Evolutionary conservation across 2,797 vertebrate species (phyloP).

Genomic region (Mastacembelus armatus): DNA sequence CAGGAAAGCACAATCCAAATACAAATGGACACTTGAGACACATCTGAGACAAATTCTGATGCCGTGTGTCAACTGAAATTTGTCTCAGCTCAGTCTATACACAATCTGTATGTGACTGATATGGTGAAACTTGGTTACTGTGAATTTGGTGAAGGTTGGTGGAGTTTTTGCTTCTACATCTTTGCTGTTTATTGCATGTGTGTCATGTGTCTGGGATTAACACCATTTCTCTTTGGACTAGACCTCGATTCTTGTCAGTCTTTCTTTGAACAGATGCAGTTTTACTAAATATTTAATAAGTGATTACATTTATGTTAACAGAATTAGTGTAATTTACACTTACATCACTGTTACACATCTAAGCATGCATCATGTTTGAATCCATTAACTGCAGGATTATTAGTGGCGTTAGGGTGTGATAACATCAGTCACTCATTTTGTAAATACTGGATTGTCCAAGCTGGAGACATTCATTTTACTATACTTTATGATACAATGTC

Average conservation of each 20-base stretch:
- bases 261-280: conserved; percentile 9
- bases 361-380: conserved; percentile 13
- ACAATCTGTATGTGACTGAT: background rate
- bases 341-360: background rate
- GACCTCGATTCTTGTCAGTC: background rate
- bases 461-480: conserved; percentile 1
- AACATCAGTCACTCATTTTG: conserved; percentile 46
- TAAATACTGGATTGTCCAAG: conserved; percentile 42
- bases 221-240: background rate
- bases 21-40: conserved; percentile 45
- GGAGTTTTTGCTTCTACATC: background rate
- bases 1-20: conserved; percentile 41
- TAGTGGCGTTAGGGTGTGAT: conserved; percentile 42
- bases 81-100: background rate
- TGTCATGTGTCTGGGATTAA: background rate
- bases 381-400: conserved; percentile 33
- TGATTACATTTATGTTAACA: background rate
- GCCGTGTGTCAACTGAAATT: conserved; percentile 27
- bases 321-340: background rate
- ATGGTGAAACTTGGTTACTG: background rate
- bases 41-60: conserved; percentile 25
- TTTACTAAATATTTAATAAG: background rate
- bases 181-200: background rate
- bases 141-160: no score
- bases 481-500: conserved; percentile 9